These are phyloP conservation scores for Sarcoramphus papa DNA, from an alignment of 2,797 vertebrate genomes.

Conservation along the genomic window DNA sequence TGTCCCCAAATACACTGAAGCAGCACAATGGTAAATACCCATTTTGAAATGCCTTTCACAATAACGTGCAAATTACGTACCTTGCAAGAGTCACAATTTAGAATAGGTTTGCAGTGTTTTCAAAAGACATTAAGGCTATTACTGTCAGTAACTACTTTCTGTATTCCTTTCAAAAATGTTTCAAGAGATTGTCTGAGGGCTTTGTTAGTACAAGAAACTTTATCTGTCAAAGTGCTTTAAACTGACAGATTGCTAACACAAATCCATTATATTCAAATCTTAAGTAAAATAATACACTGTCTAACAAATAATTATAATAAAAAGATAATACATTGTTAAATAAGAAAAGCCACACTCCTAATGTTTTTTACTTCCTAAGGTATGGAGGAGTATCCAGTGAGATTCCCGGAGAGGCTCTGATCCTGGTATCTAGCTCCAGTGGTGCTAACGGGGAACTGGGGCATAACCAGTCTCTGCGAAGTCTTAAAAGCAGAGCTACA, in stretches of 20 bases:
- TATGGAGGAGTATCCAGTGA: background rate
- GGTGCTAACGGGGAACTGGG: background rate
- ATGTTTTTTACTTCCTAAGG: background rate
- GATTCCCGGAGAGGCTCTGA: background rate
- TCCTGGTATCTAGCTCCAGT: background rate
- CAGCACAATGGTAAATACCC: constrained; percentile 7
- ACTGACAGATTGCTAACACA: constrained; percentile 32
- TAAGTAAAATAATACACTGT: background rate
- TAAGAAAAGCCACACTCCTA: background rate
- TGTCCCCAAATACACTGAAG: background rate
- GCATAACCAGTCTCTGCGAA: background rate
- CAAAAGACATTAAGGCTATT: constrained; percentile 34
- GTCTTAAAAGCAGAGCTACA: background rate
- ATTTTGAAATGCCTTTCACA: constrained; percentile 36
- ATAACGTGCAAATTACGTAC: constrained; percentile 20
- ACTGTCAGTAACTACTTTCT: constrained; percentile 16
- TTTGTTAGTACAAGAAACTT: constrained; percentile 56
- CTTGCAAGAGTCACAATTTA: constrained; percentile 9
- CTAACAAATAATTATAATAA: constrained; percentile 35
- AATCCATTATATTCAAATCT: constrained; percentile 10
- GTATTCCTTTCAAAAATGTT: constrained; percentile 37
- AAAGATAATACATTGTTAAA: background rate
- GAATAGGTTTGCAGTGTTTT: constrained; percentile 14
- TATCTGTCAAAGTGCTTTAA: constrained; percentile 49
- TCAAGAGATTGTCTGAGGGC: constrained; percentile 41